A percentile compares a stretch with the other conserved stretches of the same genome.
phyloP scores from a whole-genome alignment of 2,888 invertebrate genomes.

The Mesorhabditis belari region DNA sequence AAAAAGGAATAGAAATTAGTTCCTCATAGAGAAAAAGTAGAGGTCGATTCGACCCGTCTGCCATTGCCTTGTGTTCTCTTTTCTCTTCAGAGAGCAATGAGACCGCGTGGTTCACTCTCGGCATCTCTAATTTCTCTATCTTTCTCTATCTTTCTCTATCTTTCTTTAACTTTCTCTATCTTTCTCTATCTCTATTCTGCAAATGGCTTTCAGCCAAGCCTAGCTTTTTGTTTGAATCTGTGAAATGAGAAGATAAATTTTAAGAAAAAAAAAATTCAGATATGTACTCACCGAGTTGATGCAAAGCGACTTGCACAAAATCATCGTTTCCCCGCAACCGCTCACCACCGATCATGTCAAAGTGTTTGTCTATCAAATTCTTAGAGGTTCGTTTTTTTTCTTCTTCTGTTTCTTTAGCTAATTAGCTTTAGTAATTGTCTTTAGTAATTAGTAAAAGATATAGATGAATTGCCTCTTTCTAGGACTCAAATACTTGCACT shows the following conservation, averaged over 20 bases:
- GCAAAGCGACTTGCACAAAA: slow-evolving; percentile 99
- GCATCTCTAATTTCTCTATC: background rate
- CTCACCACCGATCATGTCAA: slow-evolving; percentile 98
- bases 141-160: background rate
- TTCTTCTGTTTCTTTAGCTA: background rate
- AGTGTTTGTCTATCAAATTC: slow-evolving; percentile 99
- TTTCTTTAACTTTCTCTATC: background rate
- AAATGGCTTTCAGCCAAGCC: too few relatives aligned
- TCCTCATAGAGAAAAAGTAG: too few relatives aligned
- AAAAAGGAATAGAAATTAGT: too few relatives aligned
- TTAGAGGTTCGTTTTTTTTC: slow-evolving; percentile 69
- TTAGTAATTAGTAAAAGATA: too few relatives aligned
- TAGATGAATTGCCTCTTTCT: slow-evolving; percentile 51
- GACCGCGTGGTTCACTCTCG: background rate
- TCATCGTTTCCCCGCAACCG: slow-evolving; percentile 98
- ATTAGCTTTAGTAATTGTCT: too few relatives aligned
- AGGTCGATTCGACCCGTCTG: background rate
- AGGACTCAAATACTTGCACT: slow-evolving; percentile 96
- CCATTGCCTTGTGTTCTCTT: too few relatives aligned
- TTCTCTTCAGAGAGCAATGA: too few relatives aligned
- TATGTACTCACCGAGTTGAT: slow-evolving; percentile 98
- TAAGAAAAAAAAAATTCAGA: slow-evolving; percentile 60
- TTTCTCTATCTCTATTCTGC: background rate
- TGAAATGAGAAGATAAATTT: too few relatives aligned
- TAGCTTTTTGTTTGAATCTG: background rate